A percentile compares a stretch with the other conserved stretches of the same genome.
phyloP scores from a whole-genome alignment of 2,797 vertebrate genomes.

The Sciurus carolinensis region DNA sequence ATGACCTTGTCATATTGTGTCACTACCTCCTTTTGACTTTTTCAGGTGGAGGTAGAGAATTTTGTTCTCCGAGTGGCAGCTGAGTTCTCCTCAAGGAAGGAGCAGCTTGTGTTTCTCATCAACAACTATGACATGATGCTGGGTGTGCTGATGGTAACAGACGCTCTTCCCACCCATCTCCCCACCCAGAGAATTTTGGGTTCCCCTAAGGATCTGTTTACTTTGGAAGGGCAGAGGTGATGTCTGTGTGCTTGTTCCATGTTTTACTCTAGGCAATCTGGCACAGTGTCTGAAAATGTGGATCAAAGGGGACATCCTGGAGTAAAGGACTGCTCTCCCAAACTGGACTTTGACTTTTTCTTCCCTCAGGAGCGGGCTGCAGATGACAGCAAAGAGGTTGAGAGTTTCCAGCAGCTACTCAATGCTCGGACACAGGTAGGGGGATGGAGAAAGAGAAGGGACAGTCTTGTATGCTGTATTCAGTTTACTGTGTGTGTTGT shows the following conservation, averaged over 20 bases:
- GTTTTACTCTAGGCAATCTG: not conserved
- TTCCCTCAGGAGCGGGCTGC: constrained; percentile 93
- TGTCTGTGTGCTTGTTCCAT: not conserved
- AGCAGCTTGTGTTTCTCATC: constrained; percentile 97
- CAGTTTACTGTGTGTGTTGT: not conserved
- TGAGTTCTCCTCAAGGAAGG: constrained; percentile 96
- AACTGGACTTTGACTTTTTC: not conserved
- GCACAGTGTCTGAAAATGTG: not conserved
- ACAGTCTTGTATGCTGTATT: not conserved
- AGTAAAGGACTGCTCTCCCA: not conserved
- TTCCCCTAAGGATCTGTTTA: not conserved
- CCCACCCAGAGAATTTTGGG: rapidly evolving
- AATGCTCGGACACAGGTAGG: constrained; percentile 94
- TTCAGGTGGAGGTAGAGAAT: constrained; percentile 96
- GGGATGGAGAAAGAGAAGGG: not conserved
- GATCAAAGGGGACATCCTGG: not conserved
- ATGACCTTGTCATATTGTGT: not conserved
- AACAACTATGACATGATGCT: constrained; percentile 99
- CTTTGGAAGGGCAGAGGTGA: not conserved
- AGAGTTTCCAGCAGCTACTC: constrained; percentile 96
- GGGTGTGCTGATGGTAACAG: constrained; percentile 94
- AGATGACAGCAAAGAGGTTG: constrained; percentile 97
- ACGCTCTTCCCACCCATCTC: rapidly evolving
- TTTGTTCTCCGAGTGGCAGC: constrained; percentile 97
- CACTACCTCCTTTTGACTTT: rapidly evolving